Base-by-base conservation (phyloP, 1,140 invertebrate species). In the Drosophila quadrilineata region DNA sequence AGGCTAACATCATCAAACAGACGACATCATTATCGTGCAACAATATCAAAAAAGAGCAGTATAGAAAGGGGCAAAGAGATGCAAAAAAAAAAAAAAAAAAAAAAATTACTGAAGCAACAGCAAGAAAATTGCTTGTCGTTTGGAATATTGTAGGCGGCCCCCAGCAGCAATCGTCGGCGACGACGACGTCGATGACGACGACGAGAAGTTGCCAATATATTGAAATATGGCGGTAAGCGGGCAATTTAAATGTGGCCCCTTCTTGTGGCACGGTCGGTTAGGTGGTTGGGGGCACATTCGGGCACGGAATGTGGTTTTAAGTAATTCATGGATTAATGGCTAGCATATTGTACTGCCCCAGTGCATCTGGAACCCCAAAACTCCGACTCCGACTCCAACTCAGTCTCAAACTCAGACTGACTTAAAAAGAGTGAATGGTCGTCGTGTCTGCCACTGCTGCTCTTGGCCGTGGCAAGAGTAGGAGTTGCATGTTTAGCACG, bases 281-380 rank as follows among this genome's bases (percentile, higher is more conserved):
- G n/a, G n/a, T n/a, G n/a, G n/a, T n/a, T n/a, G 58, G 17, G 38
- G 28, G 43, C 9, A 48, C n/a, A n/a, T n/a, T n/a, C 73, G 38
- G 58, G 76, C 76, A 65, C 60, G 77, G 77, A 84, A 84, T 84
- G 77, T 85, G 77, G 73, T 79, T 84, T 84, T 84, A 84, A 84
- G 77, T 84, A 84, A 84, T 84, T 84, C 79, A 86, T 84, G 79
- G 79, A 84, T 84, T 85, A 84, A 84, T 84, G 79, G 79, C 63
- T 79, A 79, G 79, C 79, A 79, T 84, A 84, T 84, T 84, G 77
- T 56, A 74, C 64, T 45, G 38, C 38, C 46, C 24, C 57, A 29
- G 22, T 59, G 43, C 28, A 59, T 48, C 36, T 29, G 9, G 43
- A 24, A 8, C 28, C 40, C n/a, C n/a, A n/a, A n/a, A n/a, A n/a